These are phyloP conservation scores for Carassius auratus DNA, from an alignment of 2,113 vertebrate species.

Conservation along the genomic window DNA sequence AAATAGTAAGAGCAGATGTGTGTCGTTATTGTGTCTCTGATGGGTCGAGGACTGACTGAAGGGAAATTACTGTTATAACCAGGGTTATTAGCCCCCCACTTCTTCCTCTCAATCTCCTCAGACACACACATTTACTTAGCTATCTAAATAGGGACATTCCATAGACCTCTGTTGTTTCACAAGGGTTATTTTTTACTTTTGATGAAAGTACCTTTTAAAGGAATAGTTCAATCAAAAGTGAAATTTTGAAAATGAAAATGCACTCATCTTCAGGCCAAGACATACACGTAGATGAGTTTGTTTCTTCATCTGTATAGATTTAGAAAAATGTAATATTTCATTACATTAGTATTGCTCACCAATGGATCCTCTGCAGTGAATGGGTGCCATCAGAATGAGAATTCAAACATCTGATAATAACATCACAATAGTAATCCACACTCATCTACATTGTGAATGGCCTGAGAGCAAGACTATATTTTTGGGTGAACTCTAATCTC, in stretches of 20 bases:
- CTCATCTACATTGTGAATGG: too few relatives aligned
- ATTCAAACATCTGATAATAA: not conserved
- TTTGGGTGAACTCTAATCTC: not conserved
- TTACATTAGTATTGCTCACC: not conserved
- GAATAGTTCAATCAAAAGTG: too few relatives aligned
- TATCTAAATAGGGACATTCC: not conserved
- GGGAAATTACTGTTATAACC: conserved; percentile 54
- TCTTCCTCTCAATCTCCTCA: not conserved
- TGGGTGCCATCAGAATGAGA: not conserved
- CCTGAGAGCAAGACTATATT: too few relatives aligned
- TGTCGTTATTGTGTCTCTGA: conserved; percentile 23
- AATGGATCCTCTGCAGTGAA: not conserved
- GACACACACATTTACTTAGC: not conserved
- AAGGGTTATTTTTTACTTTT: not conserved
- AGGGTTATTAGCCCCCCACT: conserved; percentile 36
- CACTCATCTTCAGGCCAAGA: not conserved
- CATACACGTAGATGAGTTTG: too few relatives aligned
- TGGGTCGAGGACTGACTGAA: conserved; percentile 35
- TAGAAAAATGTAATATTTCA: not conserved
- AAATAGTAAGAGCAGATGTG: conserved; percentile 40
- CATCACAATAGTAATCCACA: too few relatives aligned
- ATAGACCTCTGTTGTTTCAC: not conserved
- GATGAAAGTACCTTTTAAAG: not conserved
- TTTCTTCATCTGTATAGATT: not conserved
- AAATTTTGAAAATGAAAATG: not conserved